Evolutionary conservation across 2,797 vertebrate species (phyloP), one percentile per base, ranked within the genome.

Genomic region (Bryconaethiops microstoma): DNA sequence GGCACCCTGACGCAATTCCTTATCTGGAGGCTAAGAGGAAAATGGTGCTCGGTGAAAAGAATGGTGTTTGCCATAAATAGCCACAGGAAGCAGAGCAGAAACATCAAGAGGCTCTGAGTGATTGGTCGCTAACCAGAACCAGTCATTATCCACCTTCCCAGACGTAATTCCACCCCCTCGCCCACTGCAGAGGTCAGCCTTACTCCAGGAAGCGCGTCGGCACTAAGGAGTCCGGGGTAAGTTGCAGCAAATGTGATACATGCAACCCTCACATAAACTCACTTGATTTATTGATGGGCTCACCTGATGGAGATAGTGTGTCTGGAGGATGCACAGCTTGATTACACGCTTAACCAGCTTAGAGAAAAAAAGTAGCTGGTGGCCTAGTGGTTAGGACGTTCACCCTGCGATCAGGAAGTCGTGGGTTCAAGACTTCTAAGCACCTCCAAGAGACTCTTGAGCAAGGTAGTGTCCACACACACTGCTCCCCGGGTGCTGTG

Each of bases 281-380:
- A 63, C 71, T 70, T 84, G 50, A 84, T 79, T 85, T 82, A 84
- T 87, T 87, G 71, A 85, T 87, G 75, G 42, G 39, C 70, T 74
- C 52, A 59, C 40, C 67, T 60, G 55, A 45, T 50, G 63, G 71
- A 83, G 78, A 80, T 75, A 57, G 55, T 59, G 72, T 84, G 76
- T 80, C 85, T 70, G 63, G 19, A 76, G 78, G 57, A 82, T 40
- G 23, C 62, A 8, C 14, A 40, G 77, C 23, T 86, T 73, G 5
- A 78, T 84, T 86, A 84, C 85, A 69, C 45, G 9, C 50, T 55
- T 52, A 19, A 42, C 35, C 17, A 10, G 25, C 77, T 74, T 45
- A 4, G 57, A 54, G 55, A 21, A 57, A 70, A 82, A 52, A 35
- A 35, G 35, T 35, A 35, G 21, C 35, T 35, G 2, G 35, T 35